These are phyloP conservation scores for Drepanosiphum platanoidis DNA, from an alignment of 2,888 invertebrate species.

Conservation along the genomic window DNA sequence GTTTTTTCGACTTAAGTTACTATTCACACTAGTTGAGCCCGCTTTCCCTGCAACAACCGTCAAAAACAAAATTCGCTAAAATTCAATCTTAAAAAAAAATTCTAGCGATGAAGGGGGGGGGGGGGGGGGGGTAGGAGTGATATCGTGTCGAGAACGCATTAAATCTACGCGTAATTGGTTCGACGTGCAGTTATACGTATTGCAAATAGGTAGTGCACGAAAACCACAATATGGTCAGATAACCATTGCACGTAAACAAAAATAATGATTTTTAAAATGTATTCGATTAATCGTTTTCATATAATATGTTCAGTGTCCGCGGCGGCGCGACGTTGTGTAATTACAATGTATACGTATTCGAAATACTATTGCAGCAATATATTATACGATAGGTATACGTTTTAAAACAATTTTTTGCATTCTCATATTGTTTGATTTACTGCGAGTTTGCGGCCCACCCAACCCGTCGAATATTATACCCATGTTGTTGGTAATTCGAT, in stretches of 20 bases:
- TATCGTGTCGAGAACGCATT: neutral
- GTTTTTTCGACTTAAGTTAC: too few species aligned
- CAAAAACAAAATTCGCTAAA: neutral
- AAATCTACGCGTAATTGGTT: neutral
- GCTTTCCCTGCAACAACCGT: neutral
- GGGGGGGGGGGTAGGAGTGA: fast-evolving
- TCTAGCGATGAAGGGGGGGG: too few species aligned
- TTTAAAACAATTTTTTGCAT: neutral
- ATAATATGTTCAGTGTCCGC: neutral
- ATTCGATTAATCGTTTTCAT: neutral
- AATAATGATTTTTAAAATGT: conserved; percentile 13
- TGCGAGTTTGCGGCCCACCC: neutral
- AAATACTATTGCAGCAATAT: neutral
- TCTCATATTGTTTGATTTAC: neutral
- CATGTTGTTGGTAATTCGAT: neutral
- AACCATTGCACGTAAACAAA: neutral
- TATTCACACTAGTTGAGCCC: too few species aligned
- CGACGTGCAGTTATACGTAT: neutral
- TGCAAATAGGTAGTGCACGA: neutral
- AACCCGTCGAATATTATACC: neutral
- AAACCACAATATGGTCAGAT: neutral
- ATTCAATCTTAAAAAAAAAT: neutral
- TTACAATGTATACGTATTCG: neutral
- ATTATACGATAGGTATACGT: neutral
- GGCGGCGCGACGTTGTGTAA: neutral